phyloP scores from a whole-genome alignment of 64 coral and sea anemone species.

The Trachythela sp. region DNA sequence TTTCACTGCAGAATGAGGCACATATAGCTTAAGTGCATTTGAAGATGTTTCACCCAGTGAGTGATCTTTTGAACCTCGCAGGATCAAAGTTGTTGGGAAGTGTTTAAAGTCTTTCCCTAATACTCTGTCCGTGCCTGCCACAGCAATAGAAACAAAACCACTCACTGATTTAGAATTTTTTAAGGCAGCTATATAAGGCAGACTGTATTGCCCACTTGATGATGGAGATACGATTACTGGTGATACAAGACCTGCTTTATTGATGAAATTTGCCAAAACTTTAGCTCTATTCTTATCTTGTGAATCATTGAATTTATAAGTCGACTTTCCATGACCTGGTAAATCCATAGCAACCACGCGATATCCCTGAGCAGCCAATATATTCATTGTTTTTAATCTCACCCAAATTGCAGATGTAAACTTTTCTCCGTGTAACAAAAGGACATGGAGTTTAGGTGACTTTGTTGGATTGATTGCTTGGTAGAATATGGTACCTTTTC shows the following conservation, averaged over 20 bases:
- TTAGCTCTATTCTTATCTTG: slow-evolving; percentile 34
- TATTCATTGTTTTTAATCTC: slow-evolving; percentile 58
- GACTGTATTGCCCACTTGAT: slow-evolving; percentile 64
- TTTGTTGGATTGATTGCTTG: neutral
- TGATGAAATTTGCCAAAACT: slow-evolving; percentile 54
- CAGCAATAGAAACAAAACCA: slow-evolving; percentile 72
- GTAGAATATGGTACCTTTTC: slow-evolving; percentile 60
- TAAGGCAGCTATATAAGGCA: slow-evolving; percentile 57
- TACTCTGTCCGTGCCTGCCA: slow-evolving; percentile 45
- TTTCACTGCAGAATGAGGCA: slow-evolving; percentile 54
- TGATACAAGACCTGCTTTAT: slow-evolving; percentile 6
- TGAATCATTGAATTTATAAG: neutral
- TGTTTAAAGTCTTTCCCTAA: slow-evolving; percentile 27
- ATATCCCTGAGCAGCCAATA: slow-evolving; percentile 51
- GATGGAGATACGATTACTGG: slow-evolving; percentile 79
- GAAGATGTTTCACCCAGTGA: slow-evolving; percentile 2
- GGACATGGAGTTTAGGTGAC: slow-evolving; percentile 22
- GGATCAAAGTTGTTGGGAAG: slow-evolving; percentile 58
- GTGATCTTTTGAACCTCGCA: slow-evolving; percentile 61
- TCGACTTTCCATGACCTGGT: slow-evolving; percentile 61
- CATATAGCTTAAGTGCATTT: slow-evolving; percentile 49
- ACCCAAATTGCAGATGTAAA: slow-evolving; percentile 79
- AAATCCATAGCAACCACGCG: slow-evolving; percentile 73
- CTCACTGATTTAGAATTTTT: slow-evolving; percentile 13
- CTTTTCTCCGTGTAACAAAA: slow-evolving; percentile 62